These are phyloP conservation scores for Chouioia cunea DNA, from an alignment of 2,888 invertebrate genomes.

Conservation along the genomic window DNA sequence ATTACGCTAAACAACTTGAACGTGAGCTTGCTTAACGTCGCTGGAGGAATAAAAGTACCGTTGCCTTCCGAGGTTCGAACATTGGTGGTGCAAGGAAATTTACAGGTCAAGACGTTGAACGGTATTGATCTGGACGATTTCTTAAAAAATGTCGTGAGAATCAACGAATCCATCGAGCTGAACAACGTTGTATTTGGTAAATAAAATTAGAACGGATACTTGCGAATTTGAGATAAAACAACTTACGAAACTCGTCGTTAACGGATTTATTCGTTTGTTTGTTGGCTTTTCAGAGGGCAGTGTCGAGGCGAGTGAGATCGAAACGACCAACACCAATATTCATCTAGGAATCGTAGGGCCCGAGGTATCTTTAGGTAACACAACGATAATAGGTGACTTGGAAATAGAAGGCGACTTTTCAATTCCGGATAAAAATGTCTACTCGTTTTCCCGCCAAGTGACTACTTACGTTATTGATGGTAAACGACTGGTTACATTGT, in stretches of 20 bases:
- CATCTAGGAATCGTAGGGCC: constrained; percentile 53
- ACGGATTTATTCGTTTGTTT: too few relatives aligned
- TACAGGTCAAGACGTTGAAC: constrained; percentile 66
- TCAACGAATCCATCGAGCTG: constrained; percentile 64
- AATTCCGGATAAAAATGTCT: constrained; percentile 49
- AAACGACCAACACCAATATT: constrained; percentile 69
- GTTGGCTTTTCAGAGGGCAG: constrained; percentile 22
- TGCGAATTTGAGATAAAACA: constrained; percentile 16
- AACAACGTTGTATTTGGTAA: constrained; percentile 68
- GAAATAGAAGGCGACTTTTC: constrained; percentile 58
- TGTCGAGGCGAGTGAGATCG: constrained; percentile 48
- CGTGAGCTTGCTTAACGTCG: constrained; percentile 44
- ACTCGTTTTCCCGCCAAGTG: constrained; percentile 48
- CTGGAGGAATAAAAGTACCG: constrained; percentile 46
- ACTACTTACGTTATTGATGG: constrained; percentile 63
- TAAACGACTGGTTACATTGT: constrained; percentile 45
- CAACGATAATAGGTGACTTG: constrained; percentile 59
- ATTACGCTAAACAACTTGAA: constrained; percentile 47
- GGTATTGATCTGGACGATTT: constrained; percentile 62
- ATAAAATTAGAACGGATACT: constrained; percentile 27
- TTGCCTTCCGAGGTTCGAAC: constrained; percentile 51
- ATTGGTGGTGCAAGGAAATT: constrained; percentile 61
- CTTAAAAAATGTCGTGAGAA: constrained; percentile 63
- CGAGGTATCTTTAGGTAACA: constrained; percentile 44
- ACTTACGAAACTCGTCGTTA: too few relatives aligned